Percentiles rank a stretch among this genome's conserved stretches.
These are phyloP conservation scores for Gymnocypris eckloni DNA, from an alignment of 2,797 vertebrate genomes.

Conservation along the genomic window DNA sequence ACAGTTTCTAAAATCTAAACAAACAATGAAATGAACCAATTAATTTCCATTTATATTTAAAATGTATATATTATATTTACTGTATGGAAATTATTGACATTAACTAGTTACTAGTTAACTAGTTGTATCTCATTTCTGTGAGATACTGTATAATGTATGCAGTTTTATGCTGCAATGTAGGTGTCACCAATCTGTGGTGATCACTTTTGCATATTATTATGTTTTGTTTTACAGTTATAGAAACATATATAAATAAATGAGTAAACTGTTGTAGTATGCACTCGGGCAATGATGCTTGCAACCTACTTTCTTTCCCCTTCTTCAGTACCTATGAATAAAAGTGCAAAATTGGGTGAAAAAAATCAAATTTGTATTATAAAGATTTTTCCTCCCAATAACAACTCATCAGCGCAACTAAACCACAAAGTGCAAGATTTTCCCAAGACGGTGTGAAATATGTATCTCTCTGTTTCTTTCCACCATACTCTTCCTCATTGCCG, in stretches of 20 bases:
- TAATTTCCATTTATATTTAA: background rate
- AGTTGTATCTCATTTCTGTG: no score
- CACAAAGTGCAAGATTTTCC: conserved; percentile 27
- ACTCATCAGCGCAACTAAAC: conserved; percentile 13
- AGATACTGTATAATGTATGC: background rate
- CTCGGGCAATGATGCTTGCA: background rate
- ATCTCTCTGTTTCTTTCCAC: conserved; percentile 7
- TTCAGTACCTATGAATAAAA: background rate
- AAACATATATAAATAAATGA: background rate
- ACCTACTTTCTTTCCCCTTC: background rate
- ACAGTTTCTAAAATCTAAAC: background rate
- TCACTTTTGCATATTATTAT: background rate
- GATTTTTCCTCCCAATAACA: conserved; percentile 16
- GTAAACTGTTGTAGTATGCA: background rate
- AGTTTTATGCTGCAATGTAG: background rate
- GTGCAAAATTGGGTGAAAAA: background rate
- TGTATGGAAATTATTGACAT: background rate
- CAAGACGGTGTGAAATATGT: conserved; percentile 22
- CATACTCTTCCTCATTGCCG: conserved; percentile 29
- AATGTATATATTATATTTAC: background rate
- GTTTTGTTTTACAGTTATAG: background rate
- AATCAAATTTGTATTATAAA: background rate
- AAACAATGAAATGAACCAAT: background rate
- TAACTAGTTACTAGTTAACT: background rate
- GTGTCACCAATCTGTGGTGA: background rate